Conservation (phyloP, 1,140 invertebrate species). For the Reticulitermes speratus region DNA sequence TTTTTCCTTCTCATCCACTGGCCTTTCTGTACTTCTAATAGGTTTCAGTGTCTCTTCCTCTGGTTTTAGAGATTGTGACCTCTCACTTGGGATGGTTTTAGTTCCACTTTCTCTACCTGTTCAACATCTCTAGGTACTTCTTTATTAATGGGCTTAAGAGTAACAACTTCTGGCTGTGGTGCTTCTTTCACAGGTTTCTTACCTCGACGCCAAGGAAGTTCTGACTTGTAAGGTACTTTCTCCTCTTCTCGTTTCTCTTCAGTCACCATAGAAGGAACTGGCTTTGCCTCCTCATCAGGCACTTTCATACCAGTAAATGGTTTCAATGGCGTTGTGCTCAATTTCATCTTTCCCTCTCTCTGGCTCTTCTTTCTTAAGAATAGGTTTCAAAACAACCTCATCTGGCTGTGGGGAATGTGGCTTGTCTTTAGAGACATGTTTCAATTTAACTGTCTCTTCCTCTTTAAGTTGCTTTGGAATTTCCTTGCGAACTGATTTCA, state of each 20-base stretch:
- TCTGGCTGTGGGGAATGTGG: conserved; percentile 31
- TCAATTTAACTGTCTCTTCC: conserved; percentile 33
- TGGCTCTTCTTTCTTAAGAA: conserved; percentile 41
- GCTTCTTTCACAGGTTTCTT: conserved; percentile 45
- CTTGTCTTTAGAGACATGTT: conserved; percentile 34
- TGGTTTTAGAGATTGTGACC: conserved; percentile 27
- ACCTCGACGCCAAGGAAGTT: conserved; percentile 35
- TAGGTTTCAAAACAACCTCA: not conserved
- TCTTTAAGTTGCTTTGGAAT: not conserved
- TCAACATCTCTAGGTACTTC: not conserved
- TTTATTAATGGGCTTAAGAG: conserved; percentile 41
- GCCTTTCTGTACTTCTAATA: conserved; percentile 36
- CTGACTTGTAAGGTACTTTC: not conserved
- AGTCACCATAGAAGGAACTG: conserved; percentile 31
- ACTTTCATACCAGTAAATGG: no score
- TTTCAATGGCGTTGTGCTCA: not conserved
- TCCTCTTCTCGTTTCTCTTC: conserved; percentile 34
- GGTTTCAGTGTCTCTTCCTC: conserved; percentile 36
- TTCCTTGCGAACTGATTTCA: conserved; percentile 32
- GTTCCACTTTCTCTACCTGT: not conserved
- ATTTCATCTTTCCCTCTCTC: conserved; percentile 38
- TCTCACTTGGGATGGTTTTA: conserved; percentile 28
- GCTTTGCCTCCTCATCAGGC: no score
- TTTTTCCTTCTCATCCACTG: conserved; percentile 37
- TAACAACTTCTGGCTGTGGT: conserved; percentile 43